These are phyloP conservation scores for Syngnathus scovelli DNA, from an alignment of 2,113 vertebrate genomes.

Conservation along the genomic window DNA sequence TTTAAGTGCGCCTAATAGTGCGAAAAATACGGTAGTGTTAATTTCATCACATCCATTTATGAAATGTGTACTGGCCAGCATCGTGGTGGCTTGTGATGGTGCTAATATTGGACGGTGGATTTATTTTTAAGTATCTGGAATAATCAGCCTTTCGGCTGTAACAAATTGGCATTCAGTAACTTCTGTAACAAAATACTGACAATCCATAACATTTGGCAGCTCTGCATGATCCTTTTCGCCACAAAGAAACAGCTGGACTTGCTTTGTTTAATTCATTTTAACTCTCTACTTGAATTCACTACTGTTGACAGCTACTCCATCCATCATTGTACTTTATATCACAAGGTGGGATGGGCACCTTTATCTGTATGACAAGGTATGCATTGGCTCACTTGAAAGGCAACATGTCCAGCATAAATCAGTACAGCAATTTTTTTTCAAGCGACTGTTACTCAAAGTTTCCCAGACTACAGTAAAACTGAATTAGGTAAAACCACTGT, in stretches of 20 bases:
- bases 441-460: not conserved
- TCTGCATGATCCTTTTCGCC: not conserved
- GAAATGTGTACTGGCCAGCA: too few species aligned
- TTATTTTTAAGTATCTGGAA: too few species aligned
- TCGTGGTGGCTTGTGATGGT: too few species aligned
- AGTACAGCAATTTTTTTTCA: not conserved
- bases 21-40: too few species aligned
- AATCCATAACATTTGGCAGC: too few species aligned
- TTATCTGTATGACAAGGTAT: not conserved
- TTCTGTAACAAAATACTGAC: too few species aligned
- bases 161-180: too few species aligned
- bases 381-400: not conserved
- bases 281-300: not conserved
- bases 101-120: too few species aligned
- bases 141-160: too few species aligned
- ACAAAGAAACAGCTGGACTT: not conserved
- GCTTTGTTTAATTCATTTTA: not conserved
- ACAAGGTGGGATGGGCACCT: not conserved
- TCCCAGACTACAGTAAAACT: not conserved
- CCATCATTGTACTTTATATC: not conserved
- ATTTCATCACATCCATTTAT: too few species aligned
- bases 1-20: too few species aligned
- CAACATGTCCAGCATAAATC: not conserved
- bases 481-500: not conserved
- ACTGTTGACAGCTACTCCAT: not conserved